Conservation (phyloP, 2,888 invertebrate species). For the Ophonus ardosiacus region DNA sequence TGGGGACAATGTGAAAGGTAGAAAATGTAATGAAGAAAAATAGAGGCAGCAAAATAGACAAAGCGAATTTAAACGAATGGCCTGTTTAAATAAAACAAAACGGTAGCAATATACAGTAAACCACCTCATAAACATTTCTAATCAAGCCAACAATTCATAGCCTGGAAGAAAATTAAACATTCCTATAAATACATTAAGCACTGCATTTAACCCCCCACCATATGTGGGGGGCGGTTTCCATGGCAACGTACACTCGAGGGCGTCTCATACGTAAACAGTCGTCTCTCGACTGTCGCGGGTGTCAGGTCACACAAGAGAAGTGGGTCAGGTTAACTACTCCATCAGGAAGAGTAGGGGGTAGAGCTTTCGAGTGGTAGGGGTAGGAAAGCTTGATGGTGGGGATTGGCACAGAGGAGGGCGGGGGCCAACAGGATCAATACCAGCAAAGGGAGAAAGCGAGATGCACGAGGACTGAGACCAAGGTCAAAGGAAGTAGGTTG, state of each 20-base stretch:
- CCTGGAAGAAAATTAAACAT: constrained; percentile 30
- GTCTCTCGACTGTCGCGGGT: constrained; percentile 22
- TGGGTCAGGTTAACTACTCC: constrained; percentile 58
- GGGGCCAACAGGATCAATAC: constrained; percentile 48
- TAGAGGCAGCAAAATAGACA: background rate
- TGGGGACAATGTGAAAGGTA: background rate
- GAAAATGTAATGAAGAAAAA: background rate
- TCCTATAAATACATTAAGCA: constrained; percentile 24
- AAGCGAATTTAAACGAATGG: constrained; percentile 7
- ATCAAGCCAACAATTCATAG: background rate
- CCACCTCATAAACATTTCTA: background rate
- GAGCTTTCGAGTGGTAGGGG: background rate
- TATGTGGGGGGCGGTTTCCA: constrained; percentile 11
- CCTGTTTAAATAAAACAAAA: background rate
- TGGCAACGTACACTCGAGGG: constrained; percentile 24
- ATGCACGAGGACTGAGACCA: constrained; percentile 15
- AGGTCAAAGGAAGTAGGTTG: constrained; percentile 36
- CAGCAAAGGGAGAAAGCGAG: background rate
- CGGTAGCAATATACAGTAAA: background rate
- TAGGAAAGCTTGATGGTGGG: constrained; percentile 1
- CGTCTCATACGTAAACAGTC: constrained; percentile 40
- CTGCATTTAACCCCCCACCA: background rate
- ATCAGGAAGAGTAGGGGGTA: background rate
- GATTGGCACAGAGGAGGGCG: background rate
- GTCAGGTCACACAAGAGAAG: constrained; percentile 49